These are phyloP conservation scores for Axis porcinus DNA, from an alignment of 2,113 vertebrate genomes.

Conservation along the genomic window DNA sequence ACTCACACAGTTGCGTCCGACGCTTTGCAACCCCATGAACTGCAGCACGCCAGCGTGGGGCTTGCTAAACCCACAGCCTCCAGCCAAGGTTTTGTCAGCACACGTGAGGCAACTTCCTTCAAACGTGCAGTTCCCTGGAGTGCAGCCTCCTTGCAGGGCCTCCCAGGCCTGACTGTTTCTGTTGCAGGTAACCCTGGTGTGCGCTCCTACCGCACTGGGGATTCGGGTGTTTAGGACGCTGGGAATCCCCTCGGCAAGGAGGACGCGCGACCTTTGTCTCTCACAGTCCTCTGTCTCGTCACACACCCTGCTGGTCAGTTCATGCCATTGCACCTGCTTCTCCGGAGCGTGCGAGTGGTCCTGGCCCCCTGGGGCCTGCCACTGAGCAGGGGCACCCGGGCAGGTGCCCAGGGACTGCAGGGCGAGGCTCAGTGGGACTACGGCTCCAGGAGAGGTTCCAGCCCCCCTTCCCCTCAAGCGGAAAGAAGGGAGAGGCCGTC, in stretches of 20 bases:
- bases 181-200: neutral
- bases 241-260: neutral
- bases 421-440: neutral
- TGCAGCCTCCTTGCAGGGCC: too few relatives aligned
- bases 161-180: neutral
- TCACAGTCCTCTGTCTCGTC: neutral
- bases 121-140: too few relatives aligned
- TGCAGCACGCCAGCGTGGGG: rapidly evolving
- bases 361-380: neutral
- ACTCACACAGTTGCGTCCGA: neutral
- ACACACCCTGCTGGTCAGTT: too few relatives aligned
- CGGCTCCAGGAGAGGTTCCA: neutral
- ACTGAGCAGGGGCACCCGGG: neutral
- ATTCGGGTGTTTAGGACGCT: neutral
- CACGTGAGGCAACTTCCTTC: neutral
- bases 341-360: rapidly evolving
- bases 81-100: neutral
- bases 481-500: neutral
- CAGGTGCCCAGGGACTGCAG: neutral
- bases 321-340: rapidly evolving
- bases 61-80: neutral
- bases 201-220: too few relatives aligned
- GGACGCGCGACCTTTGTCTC: neutral
- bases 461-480: neutral
- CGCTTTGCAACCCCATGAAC: neutral